These are phyloP conservation scores for Antigone vipio DNA, from an alignment of 2,113 vertebrate genomes.

Conservation along the genomic window DNA sequence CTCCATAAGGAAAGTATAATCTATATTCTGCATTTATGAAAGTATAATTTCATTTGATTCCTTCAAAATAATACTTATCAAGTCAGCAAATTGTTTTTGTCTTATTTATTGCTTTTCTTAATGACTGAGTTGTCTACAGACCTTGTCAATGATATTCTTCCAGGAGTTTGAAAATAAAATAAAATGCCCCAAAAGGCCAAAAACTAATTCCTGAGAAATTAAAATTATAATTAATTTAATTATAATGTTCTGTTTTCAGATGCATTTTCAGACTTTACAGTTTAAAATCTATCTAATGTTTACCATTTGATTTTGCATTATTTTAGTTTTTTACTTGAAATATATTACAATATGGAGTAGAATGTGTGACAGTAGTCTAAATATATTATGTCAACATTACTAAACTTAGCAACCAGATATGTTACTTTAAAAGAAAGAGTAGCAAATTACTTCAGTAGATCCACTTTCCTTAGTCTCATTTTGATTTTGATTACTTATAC, in stretches of 20 bases:
- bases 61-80: neutral
- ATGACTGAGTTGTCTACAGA: neutral
- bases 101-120: neutral
- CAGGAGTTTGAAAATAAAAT: neutral
- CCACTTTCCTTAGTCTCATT: neutral
- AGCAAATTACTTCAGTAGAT: neutral
- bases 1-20: neutral
- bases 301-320: neutral
- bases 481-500: neutral
- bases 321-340: neutral
- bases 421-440: neutral
- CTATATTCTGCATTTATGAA: neutral
- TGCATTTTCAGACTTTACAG: neutral
- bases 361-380: neutral
- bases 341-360: neutral
- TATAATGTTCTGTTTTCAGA: neutral
- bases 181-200: accelerated
- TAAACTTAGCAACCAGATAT: neutral
- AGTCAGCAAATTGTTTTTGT: neutral
- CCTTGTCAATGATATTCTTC: neutral
- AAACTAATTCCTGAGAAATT: neutral
- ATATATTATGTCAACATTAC: neutral
- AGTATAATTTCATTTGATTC: neutral
- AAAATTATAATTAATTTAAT: neutral
- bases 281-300: neutral